Percentiles rank a stretch among this genome's conserved stretches.
Evolutionary conservation across 2,888 invertebrate species (phyloP).

Genomic region (Drosophila tanythrix): DNA sequence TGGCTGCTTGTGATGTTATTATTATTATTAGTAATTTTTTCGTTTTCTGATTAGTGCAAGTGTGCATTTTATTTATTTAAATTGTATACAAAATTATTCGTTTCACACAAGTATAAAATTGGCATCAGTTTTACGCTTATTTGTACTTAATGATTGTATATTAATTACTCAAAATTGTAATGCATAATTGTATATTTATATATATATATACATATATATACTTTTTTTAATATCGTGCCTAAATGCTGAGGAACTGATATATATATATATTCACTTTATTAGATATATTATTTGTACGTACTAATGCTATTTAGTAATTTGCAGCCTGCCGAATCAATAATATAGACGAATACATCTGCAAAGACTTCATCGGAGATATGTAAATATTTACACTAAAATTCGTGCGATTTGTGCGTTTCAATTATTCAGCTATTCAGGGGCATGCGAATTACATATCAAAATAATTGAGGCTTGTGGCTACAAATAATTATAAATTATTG

Average conservation of each 20-base stretch:
- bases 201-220: not conserved
- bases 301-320: slow-evolving; percentile 14
- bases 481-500: slow-evolving; percentile 24
- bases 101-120: slow-evolving; percentile 55
- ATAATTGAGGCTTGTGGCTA: slow-evolving; percentile 54
- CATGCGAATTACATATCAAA: slow-evolving; percentile 25
- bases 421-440: not conserved
- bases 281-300: slow-evolving; percentile 25
- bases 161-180: slow-evolving; percentile 43
- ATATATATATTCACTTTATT: slow-evolving; percentile 50
- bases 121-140: slow-evolving; percentile 33
- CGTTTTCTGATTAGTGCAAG: too few species aligned
- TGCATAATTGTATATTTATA: slow-evolving; percentile 1
- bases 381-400: slow-evolving; percentile 43
- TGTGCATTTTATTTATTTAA: slow-evolving; percentile 30
- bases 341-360: not conserved
- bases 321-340: not conserved
- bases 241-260: slow-evolving; percentile 46
- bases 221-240: slow-evolving; percentile 35
- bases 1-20: too few species aligned
- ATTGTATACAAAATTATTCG: slow-evolving; percentile 63
- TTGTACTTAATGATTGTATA: slow-evolving; percentile 27
- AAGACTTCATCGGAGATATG: slow-evolving; percentile 9
- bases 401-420: slow-evolving; percentile 22
- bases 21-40: too few species aligned